phyloP scores from a whole-genome alignment of 2,888 invertebrate species.

The Saturnia pavonia region DNA sequence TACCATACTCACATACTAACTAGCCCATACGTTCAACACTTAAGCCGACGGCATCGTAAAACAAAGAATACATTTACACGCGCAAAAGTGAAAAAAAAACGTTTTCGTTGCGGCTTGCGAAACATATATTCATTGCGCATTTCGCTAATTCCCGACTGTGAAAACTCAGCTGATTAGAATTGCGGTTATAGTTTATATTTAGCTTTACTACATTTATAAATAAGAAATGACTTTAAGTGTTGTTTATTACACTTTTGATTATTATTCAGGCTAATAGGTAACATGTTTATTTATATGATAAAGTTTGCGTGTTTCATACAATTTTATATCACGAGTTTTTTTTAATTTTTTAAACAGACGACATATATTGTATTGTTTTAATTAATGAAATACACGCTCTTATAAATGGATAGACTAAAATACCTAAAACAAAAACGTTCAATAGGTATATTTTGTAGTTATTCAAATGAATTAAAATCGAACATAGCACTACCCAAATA shows the following conservation, averaged over 20 bases:
- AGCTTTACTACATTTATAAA: not conserved
- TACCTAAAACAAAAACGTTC: not conserved
- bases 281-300: not conserved
- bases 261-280: not conserved
- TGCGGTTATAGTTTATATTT: not conserved
- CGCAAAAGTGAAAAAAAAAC: constrained; percentile 44
- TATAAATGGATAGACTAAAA: not conserved
- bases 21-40: constrained; percentile 47
- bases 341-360: not conserved
- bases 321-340: not conserved
- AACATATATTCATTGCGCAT: constrained; percentile 31
- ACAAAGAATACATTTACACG: constrained; percentile 51
- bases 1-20: constrained; percentile 62
- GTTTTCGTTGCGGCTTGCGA: constrained; percentile 40
- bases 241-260: not conserved
- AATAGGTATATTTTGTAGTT: not conserved
- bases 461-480: constrained; percentile 1
- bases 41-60: constrained; percentile 64
- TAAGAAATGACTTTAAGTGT: not conserved
- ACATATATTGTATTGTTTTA: not conserved
- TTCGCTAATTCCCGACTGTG: constrained; percentile 23
- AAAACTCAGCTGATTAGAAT: constrained; percentile 2
- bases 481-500: not conserved
- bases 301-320: not conserved
- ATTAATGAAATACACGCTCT: not conserved